These are phyloP conservation scores for Caenorhabditis becei DNA, from an alignment of 2,888 invertebrate genomes.

Conservation along the genomic window DNA sequence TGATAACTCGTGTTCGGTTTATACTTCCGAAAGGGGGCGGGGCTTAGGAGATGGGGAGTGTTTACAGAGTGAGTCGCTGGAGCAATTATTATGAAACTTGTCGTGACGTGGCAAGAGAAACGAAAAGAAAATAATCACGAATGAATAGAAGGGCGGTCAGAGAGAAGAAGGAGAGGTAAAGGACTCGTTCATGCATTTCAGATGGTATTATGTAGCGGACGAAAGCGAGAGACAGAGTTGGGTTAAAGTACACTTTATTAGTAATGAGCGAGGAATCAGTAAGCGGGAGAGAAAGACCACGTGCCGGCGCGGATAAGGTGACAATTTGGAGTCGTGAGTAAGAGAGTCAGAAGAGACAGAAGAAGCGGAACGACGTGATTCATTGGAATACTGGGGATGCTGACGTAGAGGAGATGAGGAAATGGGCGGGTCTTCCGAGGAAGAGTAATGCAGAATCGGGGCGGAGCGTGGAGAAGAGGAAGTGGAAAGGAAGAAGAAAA, in stretches of 20 bases:
- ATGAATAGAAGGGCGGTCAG: conserved; percentile 10
- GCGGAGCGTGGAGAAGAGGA: background rate
- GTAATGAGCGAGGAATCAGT: conserved; percentile 19
- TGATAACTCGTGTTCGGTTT: conserved; percentile 27
- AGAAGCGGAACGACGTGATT: conserved; percentile 1
- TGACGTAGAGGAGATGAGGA: background rate
- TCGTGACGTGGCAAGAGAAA: conserved; percentile 6
- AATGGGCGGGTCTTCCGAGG: conserved; percentile 2
- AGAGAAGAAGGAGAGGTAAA: background rate
- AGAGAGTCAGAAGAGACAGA: background rate
- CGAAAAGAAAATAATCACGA: conserved; percentile 33
- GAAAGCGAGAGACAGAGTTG: conserved; percentile 15
- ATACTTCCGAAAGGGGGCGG: conserved; percentile 29
- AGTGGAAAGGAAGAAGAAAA: background rate
- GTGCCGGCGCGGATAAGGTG: conserved; percentile 4
- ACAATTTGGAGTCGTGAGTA: background rate
- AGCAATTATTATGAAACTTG: conserved; percentile 2
- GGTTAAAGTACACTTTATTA: conserved; percentile 3
- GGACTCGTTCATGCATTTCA: conserved; percentile 35
- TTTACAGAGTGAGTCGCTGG: conserved; percentile 2
- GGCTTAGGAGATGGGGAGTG: conserved; percentile 26
- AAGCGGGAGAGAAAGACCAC: conserved; percentile 1
- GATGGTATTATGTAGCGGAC: conserved; percentile 5
- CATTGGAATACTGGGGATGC: background rate
- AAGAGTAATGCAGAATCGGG: background rate